Evolutionary conservation across 2,888 invertebrate species (phyloP), one percentile per base, ranked within the genome.

Genomic region (Deilephila porcellus): DNA sequence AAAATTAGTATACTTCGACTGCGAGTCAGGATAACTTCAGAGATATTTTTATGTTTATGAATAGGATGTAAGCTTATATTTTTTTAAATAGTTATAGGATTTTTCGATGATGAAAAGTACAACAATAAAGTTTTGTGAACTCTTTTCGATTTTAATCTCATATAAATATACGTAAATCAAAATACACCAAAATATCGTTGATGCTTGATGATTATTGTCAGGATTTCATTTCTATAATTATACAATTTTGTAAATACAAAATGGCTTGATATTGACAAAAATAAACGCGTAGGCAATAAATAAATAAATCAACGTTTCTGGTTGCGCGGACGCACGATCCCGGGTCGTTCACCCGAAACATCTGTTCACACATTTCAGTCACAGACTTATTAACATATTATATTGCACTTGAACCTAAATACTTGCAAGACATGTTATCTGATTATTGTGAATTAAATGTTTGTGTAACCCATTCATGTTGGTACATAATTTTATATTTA

Each of bases 291-390:
- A 82, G 85, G 87, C 87, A 88, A 84, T 86, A 84, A 85, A 88
- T 90, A 88, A 84, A 89, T 89, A 89, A 88, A 88, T 88, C 86
- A 86, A 85, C 83, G 80, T 77, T 74, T 74, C 78, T 79, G 82
- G 82, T 80, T 82, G 80, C 86, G 84, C 85, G 80, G 80, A 83
- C 86, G 85, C 88, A 84, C 82, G 85, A 81, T 81, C 77, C 77
- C 74, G 76, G 87, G 89, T 91, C 93, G 79, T 91, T 93, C 90
- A 93, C 89, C 93, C 87, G 84, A 78, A 90, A 91, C 94, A 94
- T 94, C 94, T 94, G 94, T 91, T 94, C 90, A 82, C 87, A 89
- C 89, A 92, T 93, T 92, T 91, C 88, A 90, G 90, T 89, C 88
- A 83, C 85, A 83, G 87, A 85, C 88, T 85, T 90, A 91, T 91